A percentile compares a stretch with the other conserved stretches of the same genome.
These are phyloP conservation scores for Leucoraja erinaceus DNA, from an alignment of 2,113 vertebrate species.

Conservation along the genomic window DNA sequence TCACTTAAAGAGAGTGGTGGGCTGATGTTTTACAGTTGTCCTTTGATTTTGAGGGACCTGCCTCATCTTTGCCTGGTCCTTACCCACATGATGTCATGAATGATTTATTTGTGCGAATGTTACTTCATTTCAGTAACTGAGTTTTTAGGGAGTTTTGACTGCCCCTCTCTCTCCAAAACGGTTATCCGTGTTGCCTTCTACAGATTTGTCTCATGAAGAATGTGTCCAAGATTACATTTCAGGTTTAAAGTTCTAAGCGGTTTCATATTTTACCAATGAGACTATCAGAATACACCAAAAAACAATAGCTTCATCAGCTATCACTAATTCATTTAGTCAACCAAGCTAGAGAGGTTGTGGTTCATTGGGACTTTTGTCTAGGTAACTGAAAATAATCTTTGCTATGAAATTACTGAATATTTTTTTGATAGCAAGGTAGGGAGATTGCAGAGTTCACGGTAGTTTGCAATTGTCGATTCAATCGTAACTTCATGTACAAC, in stretches of 20 bases:
- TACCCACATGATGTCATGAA: not conserved
- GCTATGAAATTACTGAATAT: not conserved
- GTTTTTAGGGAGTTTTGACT: not conserved
- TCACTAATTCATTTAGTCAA: not conserved
- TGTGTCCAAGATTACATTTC: not conserved
- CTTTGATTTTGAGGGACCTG: not conserved
- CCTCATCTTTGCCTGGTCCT: not conserved
- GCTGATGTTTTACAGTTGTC: not conserved
- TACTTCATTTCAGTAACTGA: not conserved
- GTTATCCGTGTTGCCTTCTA: not conserved
- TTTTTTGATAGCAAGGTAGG: not conserved
- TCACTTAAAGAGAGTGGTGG: not conserved
- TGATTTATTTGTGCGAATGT: not conserved
- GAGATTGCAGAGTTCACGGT: no score
- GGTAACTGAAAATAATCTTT: not conserved
- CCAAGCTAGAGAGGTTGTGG: not conserved
- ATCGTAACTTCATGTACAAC: no score
- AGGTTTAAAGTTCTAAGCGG: not conserved
- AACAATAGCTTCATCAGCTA: not conserved
- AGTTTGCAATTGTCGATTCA: no score
- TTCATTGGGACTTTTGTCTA: not conserved
- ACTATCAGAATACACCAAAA: not conserved
- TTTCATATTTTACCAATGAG: not conserved
- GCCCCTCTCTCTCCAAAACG: not conserved
- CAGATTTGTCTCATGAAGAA: not conserved